phyloP scores from a whole-genome alignment of 1,140 invertebrate species.

The Brachionus rubens region DNA sequence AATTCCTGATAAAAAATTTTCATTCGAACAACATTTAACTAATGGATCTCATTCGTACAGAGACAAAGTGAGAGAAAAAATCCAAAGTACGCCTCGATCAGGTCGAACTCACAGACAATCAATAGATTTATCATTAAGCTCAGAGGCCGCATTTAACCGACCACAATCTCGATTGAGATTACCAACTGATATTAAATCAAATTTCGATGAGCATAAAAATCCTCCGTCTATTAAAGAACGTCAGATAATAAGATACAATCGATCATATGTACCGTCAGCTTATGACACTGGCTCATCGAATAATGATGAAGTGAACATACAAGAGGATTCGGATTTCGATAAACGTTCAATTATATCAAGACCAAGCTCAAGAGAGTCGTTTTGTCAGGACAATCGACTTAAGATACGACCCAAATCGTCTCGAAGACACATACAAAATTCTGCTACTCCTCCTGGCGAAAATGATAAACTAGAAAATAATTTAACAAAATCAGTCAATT shows the following conservation, averaged over 20 bases:
- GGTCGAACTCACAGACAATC: background rate
- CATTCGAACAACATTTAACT: background rate
- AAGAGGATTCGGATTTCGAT: background rate
- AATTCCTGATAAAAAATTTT: constrained; percentile 8
- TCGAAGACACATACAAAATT: background rate
- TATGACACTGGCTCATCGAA: background rate
- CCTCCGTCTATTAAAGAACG: background rate
- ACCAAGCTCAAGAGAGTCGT: constrained; percentile 18
- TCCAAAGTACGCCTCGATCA: background rate
- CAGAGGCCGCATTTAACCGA: background rate
- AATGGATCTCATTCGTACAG: constrained; percentile 4
- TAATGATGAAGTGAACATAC: background rate
- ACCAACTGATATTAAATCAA: no score
- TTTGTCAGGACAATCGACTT: background rate
- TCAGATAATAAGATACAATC: constrained; percentile 12
- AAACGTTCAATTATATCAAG: background rate
- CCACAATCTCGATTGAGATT: constrained; percentile 27
- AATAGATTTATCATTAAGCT: constrained; percentile 18
- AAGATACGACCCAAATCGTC: background rate
- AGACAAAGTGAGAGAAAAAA: background rate
- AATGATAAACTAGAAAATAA: constrained; percentile 5
- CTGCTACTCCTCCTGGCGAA: background rate
- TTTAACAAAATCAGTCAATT: constrained; percentile 18
- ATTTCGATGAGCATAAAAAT: no score
- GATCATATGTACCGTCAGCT: constrained; percentile 13